Evolutionary conservation across 2,797 vertebrate species (phyloP).

Genomic region (Heterohyrax brucei): DNA sequence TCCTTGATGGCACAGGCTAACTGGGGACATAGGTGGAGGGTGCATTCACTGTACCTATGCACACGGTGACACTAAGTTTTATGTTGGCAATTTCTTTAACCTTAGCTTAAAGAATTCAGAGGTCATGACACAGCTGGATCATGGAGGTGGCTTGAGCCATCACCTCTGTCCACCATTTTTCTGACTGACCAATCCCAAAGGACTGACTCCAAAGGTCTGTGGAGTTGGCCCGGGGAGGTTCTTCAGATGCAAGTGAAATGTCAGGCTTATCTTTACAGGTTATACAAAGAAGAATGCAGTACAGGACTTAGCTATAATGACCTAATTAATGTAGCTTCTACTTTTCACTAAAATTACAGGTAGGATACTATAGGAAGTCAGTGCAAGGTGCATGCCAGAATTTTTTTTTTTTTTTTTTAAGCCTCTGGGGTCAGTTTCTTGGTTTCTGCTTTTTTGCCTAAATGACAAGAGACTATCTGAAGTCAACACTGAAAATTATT

Average conservation of each 20-base stretch:
- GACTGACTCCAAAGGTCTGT: neutral
- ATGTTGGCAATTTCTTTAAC: conserved; percentile 18
- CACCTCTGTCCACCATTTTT: conserved; percentile 36
- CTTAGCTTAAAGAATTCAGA: neutral
- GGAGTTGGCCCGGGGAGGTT: neutral
- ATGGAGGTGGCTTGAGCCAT: neutral
- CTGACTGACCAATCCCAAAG: conserved; percentile 32
- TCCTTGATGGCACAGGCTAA: neutral
- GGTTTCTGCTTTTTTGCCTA: conserved; percentile 79
- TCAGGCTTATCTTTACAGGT: conserved; percentile 55
- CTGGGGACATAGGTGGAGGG: neutral
- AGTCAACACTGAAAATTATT: conserved; percentile 48
- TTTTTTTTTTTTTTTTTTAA: conserved; percentile 72
- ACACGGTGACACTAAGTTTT: neutral
- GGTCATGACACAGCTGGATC: neutral
- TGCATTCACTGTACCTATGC: neutral
- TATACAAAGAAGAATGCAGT: conserved; percentile 67
- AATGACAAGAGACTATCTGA: conserved; percentile 40
- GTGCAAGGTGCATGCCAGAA: conserved; percentile 84
- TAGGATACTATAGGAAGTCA: conserved; percentile 81
- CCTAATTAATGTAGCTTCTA: conserved; percentile 76
- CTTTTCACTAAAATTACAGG: conserved; percentile 80
- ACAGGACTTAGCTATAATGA: conserved; percentile 70
- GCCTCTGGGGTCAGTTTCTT: conserved; percentile 78
- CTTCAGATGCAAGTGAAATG: conserved; percentile 29